Evolutionary conservation across 2,888 invertebrate genomes (phyloP), one percentile per base, ranked within the genome.

Genomic region (Diplazon laetatorius): DNA sequence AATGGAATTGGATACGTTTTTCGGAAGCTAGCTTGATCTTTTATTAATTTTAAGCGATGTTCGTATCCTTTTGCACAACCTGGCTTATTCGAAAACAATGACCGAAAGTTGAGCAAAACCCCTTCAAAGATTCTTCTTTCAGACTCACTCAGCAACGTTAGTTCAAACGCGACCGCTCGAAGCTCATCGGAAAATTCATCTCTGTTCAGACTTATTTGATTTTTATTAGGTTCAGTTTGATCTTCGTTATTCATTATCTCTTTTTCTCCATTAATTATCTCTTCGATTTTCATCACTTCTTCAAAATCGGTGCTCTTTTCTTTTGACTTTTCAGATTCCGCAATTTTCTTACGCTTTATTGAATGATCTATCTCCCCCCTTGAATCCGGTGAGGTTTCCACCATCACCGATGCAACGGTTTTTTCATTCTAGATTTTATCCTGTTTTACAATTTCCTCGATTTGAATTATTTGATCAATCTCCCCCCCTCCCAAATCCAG

Each of bases 51-150:
- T 12, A 60, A 10, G 12, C 42, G 18, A 12, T 60, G 42, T 42
- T 60, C 42, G 42, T 60, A 60, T 1, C 59, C 59, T 20, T 22
- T 42, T 12, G 59, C 42, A 12, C 59, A 60, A 12, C 59, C 22
- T 3, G 85, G 84, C 39, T 77, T 73, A n/a, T 80, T 72, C 4
- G 80, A 83, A 76, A 85, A 85, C 37, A 83, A 80, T 6, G 20
- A 14, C 10, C 50, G 20, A 52, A 55, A 69, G 20, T 59, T 72
- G 59, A 63, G 2, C 1, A 70, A 1, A 0, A 74, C n/a, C 10
- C 60, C 46, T 10, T n/a, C 22, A n/a, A 71, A 42, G n/a, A 42
- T 6, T 5, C 30, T 16, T 37, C 48, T 25, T 59, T 16, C 59
- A 35, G 10, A 16, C 35, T 14, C 59, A 6, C 8, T 37, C 35